Conservation (phyloP, 2,888 invertebrate genomes). For the Trichacis sp. region DNA sequence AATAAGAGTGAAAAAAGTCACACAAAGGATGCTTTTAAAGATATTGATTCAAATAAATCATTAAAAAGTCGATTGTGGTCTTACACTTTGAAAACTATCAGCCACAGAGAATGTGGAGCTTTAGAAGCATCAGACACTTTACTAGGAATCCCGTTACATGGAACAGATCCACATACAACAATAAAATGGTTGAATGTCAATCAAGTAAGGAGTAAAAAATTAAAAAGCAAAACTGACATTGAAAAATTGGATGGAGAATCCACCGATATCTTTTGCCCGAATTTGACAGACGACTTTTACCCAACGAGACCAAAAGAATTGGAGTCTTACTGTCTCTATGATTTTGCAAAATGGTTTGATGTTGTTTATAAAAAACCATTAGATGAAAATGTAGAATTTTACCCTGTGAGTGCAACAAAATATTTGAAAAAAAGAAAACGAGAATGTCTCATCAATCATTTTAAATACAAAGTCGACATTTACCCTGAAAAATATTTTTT, state of each 20-base stretch:
- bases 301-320: slow-evolving; percentile 46
- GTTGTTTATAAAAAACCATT: too few relatives aligned
- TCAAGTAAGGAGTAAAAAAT: not conserved
- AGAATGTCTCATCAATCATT: too few relatives aligned
- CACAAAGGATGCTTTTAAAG: too few relatives aligned
- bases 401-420: too few relatives aligned
- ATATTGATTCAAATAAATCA: too few relatives aligned
- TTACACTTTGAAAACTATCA: too few relatives aligned
- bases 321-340: slow-evolving; percentile 12
- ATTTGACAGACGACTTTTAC: slow-evolving; percentile 49
- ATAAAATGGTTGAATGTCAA: not conserved
- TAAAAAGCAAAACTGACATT: slow-evolving; percentile 31
- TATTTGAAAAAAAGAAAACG: too few relatives aligned
- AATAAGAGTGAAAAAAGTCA: too few relatives aligned
- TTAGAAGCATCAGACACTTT: slow-evolving; percentile 4
- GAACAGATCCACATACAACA: slow-evolving; percentile 36
- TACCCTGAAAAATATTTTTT: not conserved
- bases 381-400: too few relatives aligned
- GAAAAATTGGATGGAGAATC: slow-evolving; percentile 44
- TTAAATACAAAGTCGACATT: not conserved
- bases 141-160: slow-evolving; percentile 43
- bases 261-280: slow-evolving; percentile 49
- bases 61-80: too few relatives aligned
- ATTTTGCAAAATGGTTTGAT: too few relatives aligned
- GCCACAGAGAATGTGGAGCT: too few relatives aligned